phyloP scores from a whole-genome alignment of 2,888 invertebrate species.

The Panzeria rudis region DNA sequence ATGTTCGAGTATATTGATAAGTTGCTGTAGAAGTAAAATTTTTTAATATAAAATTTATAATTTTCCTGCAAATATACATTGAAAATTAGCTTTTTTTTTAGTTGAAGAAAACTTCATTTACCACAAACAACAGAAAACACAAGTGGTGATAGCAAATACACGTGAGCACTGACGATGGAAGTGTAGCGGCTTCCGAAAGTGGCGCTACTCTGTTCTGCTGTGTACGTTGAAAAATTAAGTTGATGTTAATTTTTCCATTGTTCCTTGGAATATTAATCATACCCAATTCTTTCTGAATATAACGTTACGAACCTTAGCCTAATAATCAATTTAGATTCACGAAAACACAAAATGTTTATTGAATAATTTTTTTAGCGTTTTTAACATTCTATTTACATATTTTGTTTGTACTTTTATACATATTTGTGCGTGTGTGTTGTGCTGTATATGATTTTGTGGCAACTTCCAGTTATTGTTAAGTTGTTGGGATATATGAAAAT shows the following conservation, averaged over 20 bases:
- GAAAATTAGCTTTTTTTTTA: background rate
- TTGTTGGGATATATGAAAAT: constrained; percentile 58
- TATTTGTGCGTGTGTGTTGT: background rate
- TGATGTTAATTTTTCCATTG: no score
- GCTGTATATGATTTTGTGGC: constrained; percentile 3
- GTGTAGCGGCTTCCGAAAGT: no score
- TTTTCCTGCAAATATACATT: background rate
- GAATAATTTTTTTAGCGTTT: constrained; percentile 10
- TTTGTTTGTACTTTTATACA: background rate
- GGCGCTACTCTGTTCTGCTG: no score
- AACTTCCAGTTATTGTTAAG: constrained; percentile 50
- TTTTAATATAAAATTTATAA: background rate
- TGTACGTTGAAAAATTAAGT: no score
- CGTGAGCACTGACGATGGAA: no score
- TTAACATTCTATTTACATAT: constrained; percentile 6
- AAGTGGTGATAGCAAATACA: no score
- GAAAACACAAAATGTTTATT: constrained; percentile 41
- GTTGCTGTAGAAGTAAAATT: background rate
- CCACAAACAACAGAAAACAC: constrained; percentile 37
- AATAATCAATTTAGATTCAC: no score
- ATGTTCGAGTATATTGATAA: background rate
- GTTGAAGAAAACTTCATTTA: background rate
- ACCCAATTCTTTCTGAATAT: no score
- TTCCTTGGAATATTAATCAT: no score
- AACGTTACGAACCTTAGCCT: no score